Evolutionary conservation across 1,140 invertebrate species (phyloP), one percentile per base, ranked within the genome.

Genomic region (Bombus fervidus): DNA sequence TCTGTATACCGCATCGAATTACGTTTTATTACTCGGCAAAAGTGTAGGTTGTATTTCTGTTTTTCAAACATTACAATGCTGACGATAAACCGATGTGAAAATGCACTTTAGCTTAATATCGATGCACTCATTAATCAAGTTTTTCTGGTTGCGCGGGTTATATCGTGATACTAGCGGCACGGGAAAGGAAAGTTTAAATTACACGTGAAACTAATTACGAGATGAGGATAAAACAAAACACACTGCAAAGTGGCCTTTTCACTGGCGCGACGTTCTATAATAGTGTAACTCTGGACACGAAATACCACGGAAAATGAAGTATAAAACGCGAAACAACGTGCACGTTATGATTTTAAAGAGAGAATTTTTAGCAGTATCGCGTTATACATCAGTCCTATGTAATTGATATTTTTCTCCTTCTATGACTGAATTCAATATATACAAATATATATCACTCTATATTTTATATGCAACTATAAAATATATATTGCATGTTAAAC

Each of bases 81-180:
- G n/a, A 37, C 25, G 22, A 39, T 69, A 39, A 69, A 69, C 68
- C 68, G 34, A 39, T 28, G 68, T 25, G 68, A 39, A 13, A 71
- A 37, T 41, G 68, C 68, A 39, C 25, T 71, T 71, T 6, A 22
- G 9, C 10, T 39, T 71, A 71, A 71, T 71, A 71, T 71, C 71
- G 71, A 73, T 73, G 25, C 71, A 31, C 28, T 43, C 71, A 43
- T 73, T 73, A 73, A 73, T 73, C 37, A 73, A 73, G 39, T 71
- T 73, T 43, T 73, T 72, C 37, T 43, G 71, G 12, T 31, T n/a
- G 5, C 39, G 25, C 39, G 13, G 22, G 39, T 73, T 73, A 73
- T 43, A 43, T 31, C 39, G 39, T 1, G 15, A 72, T 25, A n/a
- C 28, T 12, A n/a, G 13, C 3, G 13, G 39, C 28, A 22, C 39